Conservation (phyloP, 2,888 invertebrate species). For the Callinectes sapidus region DNA sequence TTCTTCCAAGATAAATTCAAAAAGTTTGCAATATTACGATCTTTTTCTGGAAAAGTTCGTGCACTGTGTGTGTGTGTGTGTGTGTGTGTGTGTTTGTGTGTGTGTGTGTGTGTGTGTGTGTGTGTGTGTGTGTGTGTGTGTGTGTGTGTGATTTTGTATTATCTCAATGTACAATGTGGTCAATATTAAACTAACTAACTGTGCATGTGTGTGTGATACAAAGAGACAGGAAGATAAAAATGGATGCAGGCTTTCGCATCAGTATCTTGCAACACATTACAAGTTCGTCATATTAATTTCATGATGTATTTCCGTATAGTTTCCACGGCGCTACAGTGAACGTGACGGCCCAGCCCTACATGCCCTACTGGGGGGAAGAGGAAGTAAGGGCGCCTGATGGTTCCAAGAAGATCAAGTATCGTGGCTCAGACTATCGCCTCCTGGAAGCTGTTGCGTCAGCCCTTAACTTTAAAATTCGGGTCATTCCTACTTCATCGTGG, state of each 20-base stretch:
- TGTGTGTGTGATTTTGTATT: background rate
- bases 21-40: background rate
- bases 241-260: too few species aligned
- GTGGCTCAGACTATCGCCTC: background rate
- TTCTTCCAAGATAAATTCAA: background rate
- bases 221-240: background rate
- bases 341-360: conserved; percentile 32
- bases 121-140: conserved; percentile 1
- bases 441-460: background rate
- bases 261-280: too few species aligned
- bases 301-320: background rate
- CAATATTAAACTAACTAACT: too few species aligned
- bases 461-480: conserved; percentile 7
- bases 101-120: conserved; percentile 1
- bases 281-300: background rate
- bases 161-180: too few species aligned
- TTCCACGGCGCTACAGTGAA: conserved; percentile 42
- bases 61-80: background rate
- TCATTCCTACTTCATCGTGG: conserved; percentile 36
- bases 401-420: background rate
- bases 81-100: background rate
- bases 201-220: background rate
- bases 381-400: background rate
- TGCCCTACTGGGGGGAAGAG: conserved; percentile 24
- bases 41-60: too few species aligned